Conservation (phyloP, 1,140 invertebrate species). For the Bombus huntii region DNA sequence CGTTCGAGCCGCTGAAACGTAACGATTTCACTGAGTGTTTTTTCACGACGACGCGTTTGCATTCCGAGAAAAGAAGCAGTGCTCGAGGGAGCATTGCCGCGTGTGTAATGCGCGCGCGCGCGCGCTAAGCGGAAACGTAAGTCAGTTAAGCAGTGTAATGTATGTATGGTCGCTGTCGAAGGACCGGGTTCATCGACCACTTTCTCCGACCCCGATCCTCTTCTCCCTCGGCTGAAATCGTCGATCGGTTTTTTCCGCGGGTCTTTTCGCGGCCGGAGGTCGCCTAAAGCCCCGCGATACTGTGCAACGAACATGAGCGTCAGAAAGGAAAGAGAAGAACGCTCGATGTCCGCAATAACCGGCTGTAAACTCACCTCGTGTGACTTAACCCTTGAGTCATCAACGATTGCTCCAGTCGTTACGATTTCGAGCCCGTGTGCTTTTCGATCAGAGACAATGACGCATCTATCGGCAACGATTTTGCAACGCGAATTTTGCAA, state of each 20-base stretch:
- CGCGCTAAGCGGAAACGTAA: conserved; percentile 56
- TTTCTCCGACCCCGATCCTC: conserved; percentile 75
- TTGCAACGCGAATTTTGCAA: conserved; percentile 14
- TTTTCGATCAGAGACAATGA: conserved; percentile 14
- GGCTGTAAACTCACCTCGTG: not conserved
- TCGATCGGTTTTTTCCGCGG: conserved; percentile 19
- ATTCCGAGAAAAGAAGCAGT: conserved; percentile 26
- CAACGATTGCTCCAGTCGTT: not conserved
- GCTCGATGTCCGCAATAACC: not conserved
- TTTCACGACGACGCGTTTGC: not conserved
- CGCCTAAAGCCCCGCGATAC: not conserved
- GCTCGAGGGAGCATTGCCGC: too few relatives aligned
- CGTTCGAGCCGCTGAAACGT: not conserved
- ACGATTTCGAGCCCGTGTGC: conserved; percentile 13
- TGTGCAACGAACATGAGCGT: not conserved
- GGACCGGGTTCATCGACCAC: conserved; percentile 74
- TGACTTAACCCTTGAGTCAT: conserved; percentile 41
- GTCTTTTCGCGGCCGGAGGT: not conserved
- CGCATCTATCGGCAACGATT: conserved; percentile 21
- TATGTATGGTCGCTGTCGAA: conserved; percentile 46
- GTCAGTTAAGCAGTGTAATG: conserved; percentile 68
- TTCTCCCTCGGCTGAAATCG: conserved; percentile 1
- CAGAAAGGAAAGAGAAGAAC: not conserved
- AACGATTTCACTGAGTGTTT: conserved; percentile 21
- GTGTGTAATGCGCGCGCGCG: conserved; percentile 16